phyloP scores from a whole-genome alignment of 2,113 vertebrate genomes.

The Eira barbara region DNA sequence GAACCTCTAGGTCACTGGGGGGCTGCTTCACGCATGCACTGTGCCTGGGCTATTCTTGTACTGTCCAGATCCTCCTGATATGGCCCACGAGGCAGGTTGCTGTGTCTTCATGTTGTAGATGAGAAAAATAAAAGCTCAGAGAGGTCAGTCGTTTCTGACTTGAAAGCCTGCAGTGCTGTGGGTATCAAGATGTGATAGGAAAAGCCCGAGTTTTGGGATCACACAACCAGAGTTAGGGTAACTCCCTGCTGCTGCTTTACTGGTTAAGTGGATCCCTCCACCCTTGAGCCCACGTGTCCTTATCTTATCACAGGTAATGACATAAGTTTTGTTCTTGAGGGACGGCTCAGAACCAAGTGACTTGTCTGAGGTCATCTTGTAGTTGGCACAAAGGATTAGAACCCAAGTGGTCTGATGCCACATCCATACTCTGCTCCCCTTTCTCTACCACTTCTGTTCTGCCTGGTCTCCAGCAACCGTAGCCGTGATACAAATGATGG shows the following conservation, averaged over 20 bases:
- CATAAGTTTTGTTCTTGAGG: neutral
- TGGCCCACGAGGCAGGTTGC: neutral
- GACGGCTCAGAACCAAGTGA: neutral
- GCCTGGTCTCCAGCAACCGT: neutral
- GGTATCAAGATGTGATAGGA: neutral
- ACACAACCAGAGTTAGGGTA: neutral
- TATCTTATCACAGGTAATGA: neutral
- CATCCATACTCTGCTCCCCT: accelerated
- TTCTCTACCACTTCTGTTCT: neutral
- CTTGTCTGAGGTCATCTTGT: neutral
- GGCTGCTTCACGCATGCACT: neutral
- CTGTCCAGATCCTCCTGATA: neutral
- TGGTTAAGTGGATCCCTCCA: neutral
- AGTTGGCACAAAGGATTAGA: neutral
- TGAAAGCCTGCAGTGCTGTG: neutral
- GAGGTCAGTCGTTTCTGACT: neutral
- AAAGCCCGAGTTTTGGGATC: neutral
- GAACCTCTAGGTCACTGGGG: neutral
- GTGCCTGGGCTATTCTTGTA: neutral
- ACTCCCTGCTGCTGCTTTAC: neutral
- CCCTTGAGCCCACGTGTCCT: neutral
- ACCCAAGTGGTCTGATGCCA: neutral
- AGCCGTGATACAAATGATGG: neutral
- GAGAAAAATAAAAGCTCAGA: neutral
- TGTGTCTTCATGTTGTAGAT: neutral